Base-by-base conservation (phyloP, 92 coral and sea anemone genomes). In the Zoanthus gigantus region DNA sequence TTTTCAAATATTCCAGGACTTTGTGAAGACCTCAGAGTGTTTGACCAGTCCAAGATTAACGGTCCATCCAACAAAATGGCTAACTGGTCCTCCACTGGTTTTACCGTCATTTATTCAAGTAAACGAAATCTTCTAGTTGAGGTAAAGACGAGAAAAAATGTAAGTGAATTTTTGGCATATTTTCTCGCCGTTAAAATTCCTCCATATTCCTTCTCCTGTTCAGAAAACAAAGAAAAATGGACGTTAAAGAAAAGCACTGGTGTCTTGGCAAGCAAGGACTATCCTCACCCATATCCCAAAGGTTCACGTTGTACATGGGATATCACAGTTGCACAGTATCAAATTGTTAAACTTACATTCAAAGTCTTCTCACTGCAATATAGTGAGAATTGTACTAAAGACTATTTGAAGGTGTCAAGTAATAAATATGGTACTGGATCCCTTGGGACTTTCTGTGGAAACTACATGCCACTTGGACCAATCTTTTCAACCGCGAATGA, bases 171-270 rank as follows among this genome's bases (percentile, higher is more conserved):
- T 63, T 61, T 44, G 42, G 69, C 74, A 18, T 63, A 14, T 11
- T 80, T 80, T 46, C 15, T 18, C 28, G 84, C 74, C 28, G 42
- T 80, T 46, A 80, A 80, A 65, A 45, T n/a, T 65, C 84, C 84
- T 44, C 84, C 84, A 17, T 63, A 61, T 65, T 42, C 44, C 5
- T 80, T 10, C 65, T 63, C 84, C 16, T 80, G 84, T 42, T 80
- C 84, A 80, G 28, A 12, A 18, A 42, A n/a, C 7, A 65, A 12
- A 37, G 71, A 63, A 28, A 37, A 44, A 1, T 63, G 57, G 75
- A 23, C 61, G 6, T 53, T 81, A 17, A 66, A 13, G 28, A 48
- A 46, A 11, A 65, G 60, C 9, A 16, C 7, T 46, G 85, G 85
- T 28, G 28, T 46, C 0, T 46, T 81, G 45, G 74, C 85, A 16